These are phyloP conservation scores for Cheirogaleus major DNA, from an alignment of 2,797 vertebrate species.

Conservation along the genomic window DNA sequence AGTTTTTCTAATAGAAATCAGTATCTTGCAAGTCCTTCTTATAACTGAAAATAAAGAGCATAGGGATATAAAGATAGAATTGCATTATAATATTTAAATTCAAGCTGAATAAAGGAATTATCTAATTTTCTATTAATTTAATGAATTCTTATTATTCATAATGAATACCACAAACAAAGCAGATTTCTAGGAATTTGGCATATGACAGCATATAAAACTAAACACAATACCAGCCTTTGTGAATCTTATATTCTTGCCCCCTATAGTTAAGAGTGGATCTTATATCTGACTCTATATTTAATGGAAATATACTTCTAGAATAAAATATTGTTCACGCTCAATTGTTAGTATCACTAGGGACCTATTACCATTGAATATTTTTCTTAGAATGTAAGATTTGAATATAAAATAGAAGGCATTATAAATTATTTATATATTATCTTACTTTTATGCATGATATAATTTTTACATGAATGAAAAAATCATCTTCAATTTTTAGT, in stretches of 20 bases:
- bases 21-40: background rate
- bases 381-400: slow-evolving; percentile 61
- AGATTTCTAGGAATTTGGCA: background rate
- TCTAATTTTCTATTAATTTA: slow-evolving; percentile 48
- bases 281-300: slow-evolving; percentile 39
- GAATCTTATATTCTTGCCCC: background rate
- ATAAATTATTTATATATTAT: slow-evolving; percentile 69
- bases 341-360: slow-evolving; percentile 56
- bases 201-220: background rate
- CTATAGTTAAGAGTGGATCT: background rate
- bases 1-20: background rate
- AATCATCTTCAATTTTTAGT: slow-evolving; percentile 51
- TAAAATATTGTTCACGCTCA: slow-evolving; percentile 50
- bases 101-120: slow-evolving; percentile 24
- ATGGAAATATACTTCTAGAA: slow-evolving; percentile 40
- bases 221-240: background rate
- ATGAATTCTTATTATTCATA: background rate
- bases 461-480: slow-evolving; percentile 64
- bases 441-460: slow-evolving; percentile 50
- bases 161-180: background rate
- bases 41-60: background rate
- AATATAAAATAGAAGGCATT: slow-evolving; percentile 64
- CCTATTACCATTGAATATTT: slow-evolving; percentile 59
- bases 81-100: slow-evolving; percentile 2
- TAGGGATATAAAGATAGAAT: background rate